Base-by-base conservation (phyloP, 2,797 vertebrate genomes). In the Botia kubotai region DNA sequence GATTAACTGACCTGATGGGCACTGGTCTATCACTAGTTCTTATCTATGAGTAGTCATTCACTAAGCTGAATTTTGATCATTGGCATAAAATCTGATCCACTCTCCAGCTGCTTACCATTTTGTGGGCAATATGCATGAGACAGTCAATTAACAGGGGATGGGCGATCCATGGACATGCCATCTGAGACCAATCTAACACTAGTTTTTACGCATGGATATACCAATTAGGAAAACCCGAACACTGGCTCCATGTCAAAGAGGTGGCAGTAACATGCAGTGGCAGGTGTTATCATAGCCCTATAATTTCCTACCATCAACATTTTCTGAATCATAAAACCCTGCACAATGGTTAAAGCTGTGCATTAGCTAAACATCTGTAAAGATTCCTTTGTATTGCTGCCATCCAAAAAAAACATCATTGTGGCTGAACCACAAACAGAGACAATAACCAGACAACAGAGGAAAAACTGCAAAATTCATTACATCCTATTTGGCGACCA, bases 201-300 rank as follows among this genome's bases (percentile, higher is more conserved):
- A 33, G 6, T 39, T 65, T 65, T 17, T 12, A 12, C 36, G 16
- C 14, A 3, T 65, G 62, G 29, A 65, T n/a, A 1, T 5, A 19
- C 33, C 4, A 13, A 39, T 39, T 23, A 10, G 1, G 16, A 36
- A 36, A 39, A 66, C 16, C 29, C 17, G 16, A 39, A n/a, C 7
- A 66, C 66, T 77, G 53, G 53, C 48, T 60, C 57, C 26, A 33
- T 33, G 66, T 48, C 53, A 69, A 77, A 69, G 11, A 69, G 39
- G 29, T 50, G 23, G 6, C 66, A 57, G 36, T 77, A 67, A 46
- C 33, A 57, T 39, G 14, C 63, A 68, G 63, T 6, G 63, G 39
- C 65, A 48, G 75, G 36, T 69, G 29, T 77, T 13, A 6, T 77
- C 6, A n/a, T 48, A 50, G 66, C 39, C 4, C 53, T 69, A 33